phyloP scores from a whole-genome alignment of 2,797 vertebrate genomes.

The Tachyglossus aculeatus region DNA sequence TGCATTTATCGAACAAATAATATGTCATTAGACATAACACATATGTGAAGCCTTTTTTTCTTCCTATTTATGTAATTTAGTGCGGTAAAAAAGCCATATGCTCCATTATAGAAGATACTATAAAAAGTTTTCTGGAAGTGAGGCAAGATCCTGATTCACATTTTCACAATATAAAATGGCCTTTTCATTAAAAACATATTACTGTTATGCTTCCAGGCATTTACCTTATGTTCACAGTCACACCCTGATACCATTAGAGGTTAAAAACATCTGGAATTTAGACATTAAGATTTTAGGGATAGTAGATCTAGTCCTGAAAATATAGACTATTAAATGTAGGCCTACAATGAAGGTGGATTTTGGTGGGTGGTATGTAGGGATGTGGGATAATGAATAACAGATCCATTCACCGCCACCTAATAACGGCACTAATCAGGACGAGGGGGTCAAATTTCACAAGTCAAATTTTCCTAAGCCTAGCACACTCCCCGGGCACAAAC shows the following conservation, averaged over 20 bases:
- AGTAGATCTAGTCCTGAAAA: slow-evolving; percentile 40
- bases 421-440: neutral
- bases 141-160: slow-evolving; percentile 20
- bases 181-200: slow-evolving; percentile 51
- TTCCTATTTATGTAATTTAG: slow-evolving; percentile 3
- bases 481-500: neutral
- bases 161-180: slow-evolving; percentile 24
- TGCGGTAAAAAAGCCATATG: slow-evolving; percentile 37
- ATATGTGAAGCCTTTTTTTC: neutral
- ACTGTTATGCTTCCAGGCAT: slow-evolving; percentile 35
- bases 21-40: slow-evolving; percentile 4
- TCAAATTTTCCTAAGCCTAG: neutral
- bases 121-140: slow-evolving; percentile 14
- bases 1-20: neutral
- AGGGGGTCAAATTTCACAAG: neutral
- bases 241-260: slow-evolving; percentile 30
- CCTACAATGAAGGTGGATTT: slow-evolving; percentile 29
- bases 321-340: slow-evolving; percentile 27
- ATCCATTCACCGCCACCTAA: slow-evolving; percentile 13
- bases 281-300: slow-evolving; percentile 50
- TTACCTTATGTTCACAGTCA: slow-evolving; percentile 47
- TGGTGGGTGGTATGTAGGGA: too few relatives aligned
- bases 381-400: slow-evolving; percentile 3
- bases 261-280: slow-evolving; percentile 47
- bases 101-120: slow-evolving; percentile 17